A percentile compares a stretch with the other conserved stretches of the same genome.
Conservation (phyloP, 2,888 invertebrate species). For the Eledona agricola region DNA sequence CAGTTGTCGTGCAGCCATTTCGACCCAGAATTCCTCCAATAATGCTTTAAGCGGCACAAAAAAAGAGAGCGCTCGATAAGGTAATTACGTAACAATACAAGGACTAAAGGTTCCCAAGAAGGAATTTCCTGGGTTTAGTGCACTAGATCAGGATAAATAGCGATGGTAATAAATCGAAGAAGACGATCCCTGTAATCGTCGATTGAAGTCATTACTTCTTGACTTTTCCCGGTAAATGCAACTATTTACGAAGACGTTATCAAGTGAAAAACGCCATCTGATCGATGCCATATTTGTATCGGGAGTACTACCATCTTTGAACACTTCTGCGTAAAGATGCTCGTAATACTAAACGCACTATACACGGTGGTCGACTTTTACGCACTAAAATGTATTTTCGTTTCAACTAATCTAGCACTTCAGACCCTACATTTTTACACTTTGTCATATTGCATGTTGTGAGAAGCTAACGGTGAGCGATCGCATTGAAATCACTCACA, state of each 20-base stretch:
- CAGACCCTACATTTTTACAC: too few relatives aligned
- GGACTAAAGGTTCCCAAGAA: too few relatives aligned
- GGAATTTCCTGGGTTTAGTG: slow-evolving; percentile 17
- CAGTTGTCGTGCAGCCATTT: too few relatives aligned
- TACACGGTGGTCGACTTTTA: neutral
- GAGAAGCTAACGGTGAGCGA: too few relatives aligned
- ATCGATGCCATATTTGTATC: slow-evolving; percentile 40
- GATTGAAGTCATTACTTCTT: slow-evolving; percentile 34
- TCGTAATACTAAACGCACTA: slow-evolving; percentile 17
- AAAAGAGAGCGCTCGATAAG: neutral
- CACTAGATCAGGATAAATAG: slow-evolving; percentile 16
- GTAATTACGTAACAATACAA: too few relatives aligned
- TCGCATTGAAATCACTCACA: too few relatives aligned
- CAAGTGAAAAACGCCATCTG: slow-evolving; percentile 30
- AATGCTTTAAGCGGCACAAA: too few relatives aligned
- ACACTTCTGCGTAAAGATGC: slow-evolving; percentile 36
- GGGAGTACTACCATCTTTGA: slow-evolving; percentile 39
- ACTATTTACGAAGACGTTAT: slow-evolving; percentile 35
- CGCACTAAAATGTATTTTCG: neutral
- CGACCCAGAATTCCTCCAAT: too few relatives aligned
- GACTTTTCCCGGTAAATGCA: slow-evolving; percentile 34
- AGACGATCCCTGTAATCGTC: slow-evolving; percentile 35
- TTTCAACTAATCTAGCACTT: neutral
- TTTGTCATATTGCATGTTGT: too few relatives aligned
- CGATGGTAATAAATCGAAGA: slow-evolving; percentile 34